Evolutionary conservation across 2,888 invertebrate species (phyloP), one percentile per base, ranked within the genome.

Genomic region (Pterostichus niger): DNA sequence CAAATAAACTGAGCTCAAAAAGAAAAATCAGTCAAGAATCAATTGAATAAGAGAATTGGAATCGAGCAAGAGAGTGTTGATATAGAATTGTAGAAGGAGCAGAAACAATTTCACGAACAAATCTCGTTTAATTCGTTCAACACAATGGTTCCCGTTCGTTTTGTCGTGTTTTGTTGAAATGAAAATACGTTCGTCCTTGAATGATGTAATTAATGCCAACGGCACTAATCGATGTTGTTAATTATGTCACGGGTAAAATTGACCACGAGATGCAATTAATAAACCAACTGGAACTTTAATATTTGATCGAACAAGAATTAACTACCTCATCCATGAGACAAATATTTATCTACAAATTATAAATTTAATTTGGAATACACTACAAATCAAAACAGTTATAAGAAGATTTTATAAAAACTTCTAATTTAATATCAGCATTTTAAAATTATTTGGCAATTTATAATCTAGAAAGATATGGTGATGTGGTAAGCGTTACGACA

Each of bases 161-260:
- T 54, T 9, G 40, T 9, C 40, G 54, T 54, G 54, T 54, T 54
- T 54, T 59, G 59, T 59, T 59, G 59, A 24, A 59, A 59, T 59
- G 59, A 59, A 59, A 59, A 59, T 59, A 59, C 59, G 59, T 10
- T 11, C 13, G 64, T 71, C 71, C 71, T 71, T 71, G 44, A 46
- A 17, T 46, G 44, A 46, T 44, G 44, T 71, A 71, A 71, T 71
- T 44, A 71, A 46, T 46, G 46, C 71, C 71, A 71, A 15, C 11
- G 40, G 44, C 68, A 33, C 44, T 46, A 71, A 71, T 71, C 71
- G 71, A 71, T 71, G 46, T 44, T 71, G 71, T 40, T 71, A 71
- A 71, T 71, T 71, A 71, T 71, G 46, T 71, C 46, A 71, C 49
- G 71, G 44, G 71, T 13, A 71, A 68, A 71, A 68, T 68, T 68